Evolutionary conservation across 2,797 vertebrate species (phyloP).

Genomic region (Rhinoraja longicauda): DNA sequence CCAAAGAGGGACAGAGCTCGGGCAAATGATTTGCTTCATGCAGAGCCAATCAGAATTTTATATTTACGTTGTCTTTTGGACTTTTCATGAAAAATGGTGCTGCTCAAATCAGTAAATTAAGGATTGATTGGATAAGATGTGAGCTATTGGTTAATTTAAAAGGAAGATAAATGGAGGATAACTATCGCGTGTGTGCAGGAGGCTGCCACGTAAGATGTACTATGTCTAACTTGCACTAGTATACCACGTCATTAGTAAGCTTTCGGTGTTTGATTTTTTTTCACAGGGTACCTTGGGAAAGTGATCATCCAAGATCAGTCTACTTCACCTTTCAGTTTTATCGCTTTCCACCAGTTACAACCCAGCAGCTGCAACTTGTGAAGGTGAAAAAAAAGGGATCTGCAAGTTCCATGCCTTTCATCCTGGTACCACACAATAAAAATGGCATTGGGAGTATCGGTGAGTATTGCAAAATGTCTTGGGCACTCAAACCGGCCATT

Average conservation of each 20-base stretch:
- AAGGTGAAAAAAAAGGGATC: constrained; percentile 42
- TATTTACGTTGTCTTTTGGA: neutral
- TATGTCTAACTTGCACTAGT: no score
- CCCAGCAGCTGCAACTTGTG: constrained; percentile 70
- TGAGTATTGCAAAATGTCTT: constrained; percentile 49
- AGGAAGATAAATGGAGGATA: neutral
- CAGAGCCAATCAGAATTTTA: neutral
- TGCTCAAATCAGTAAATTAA: neutral
- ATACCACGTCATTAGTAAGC: neutral
- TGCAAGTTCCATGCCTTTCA: constrained; percentile 49
- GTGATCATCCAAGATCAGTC: constrained; percentile 64
- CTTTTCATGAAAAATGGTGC: neutral
- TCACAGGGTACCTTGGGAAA: constrained; percentile 57
- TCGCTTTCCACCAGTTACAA: constrained; percentile 74
- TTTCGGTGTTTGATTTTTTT: neutral
- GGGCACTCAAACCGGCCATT: neutral
- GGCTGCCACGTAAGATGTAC: no score
- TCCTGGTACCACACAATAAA: constrained; percentile 60
- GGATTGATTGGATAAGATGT: no score
- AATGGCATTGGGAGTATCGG: constrained; percentile 63
- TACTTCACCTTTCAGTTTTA: constrained; percentile 96
- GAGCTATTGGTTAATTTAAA: no score
- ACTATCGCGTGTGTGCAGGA: neutral
- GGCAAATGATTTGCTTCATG: neutral
- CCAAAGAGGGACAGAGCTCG: neutral